Evolutionary conservation across 2,113 vertebrate species (phyloP).

Genomic region (Orthonyx spaldingii): DNA sequence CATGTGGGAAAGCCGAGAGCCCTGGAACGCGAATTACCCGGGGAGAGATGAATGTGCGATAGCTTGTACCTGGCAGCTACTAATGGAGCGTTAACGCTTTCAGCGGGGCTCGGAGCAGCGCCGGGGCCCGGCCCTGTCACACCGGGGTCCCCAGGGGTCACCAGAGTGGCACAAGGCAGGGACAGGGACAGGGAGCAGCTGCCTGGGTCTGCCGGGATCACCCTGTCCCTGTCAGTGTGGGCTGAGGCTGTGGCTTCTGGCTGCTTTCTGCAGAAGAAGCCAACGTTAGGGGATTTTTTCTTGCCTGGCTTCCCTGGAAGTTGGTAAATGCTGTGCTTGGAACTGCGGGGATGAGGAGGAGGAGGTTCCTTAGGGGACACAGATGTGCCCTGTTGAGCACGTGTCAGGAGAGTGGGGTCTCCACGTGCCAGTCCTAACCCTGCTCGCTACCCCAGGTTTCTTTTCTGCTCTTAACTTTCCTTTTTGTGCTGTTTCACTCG

Average conservation of each 20-base stretch:
- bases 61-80: constrained; percentile 61
- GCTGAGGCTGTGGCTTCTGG: neutral
- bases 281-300: neutral
- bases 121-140: neutral
- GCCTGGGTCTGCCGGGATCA: neutral
- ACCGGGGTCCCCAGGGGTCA: neutral
- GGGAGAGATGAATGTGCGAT: constrained; percentile 63
- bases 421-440: neutral
- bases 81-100: constrained; percentile 37
- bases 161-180: fast-evolving
- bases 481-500: fast-evolving
- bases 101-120: neutral
- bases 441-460: neutral
- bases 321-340: neutral
- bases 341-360: neutral
- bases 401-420: neutral
- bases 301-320: neutral
- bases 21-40: constrained; percentile 48
- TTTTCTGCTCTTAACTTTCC: neutral
- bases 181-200: neutral
- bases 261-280: neutral
- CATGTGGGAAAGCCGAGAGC: constrained; percentile 59
- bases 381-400: fast-evolving
- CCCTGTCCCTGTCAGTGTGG: neutral
- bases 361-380: neutral